Evolutionary conservation across 2,888 invertebrate genomes (phyloP).

Genomic region (Hypomecis punctinalis): DNA sequence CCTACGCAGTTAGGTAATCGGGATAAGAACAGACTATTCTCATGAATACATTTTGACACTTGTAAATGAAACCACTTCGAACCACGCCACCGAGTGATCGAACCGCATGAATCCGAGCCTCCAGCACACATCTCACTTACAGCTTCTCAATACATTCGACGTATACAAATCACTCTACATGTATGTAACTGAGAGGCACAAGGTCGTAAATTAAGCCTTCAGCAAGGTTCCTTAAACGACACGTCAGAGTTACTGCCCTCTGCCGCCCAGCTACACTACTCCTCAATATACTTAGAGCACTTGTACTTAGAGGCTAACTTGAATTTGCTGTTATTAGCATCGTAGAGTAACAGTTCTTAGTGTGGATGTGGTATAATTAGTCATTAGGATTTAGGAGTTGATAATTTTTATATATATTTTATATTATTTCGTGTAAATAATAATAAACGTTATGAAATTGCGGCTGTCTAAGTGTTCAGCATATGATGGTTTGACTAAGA

Average conservation of each 20-base stretch:
- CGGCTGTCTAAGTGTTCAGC: constrained; percentile 4
- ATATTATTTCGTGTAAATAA: constrained; percentile 45
- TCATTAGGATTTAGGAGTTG: constrained; percentile 60
- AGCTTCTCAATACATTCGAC: constrained; percentile 82
- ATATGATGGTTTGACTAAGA: constrained; percentile 5
- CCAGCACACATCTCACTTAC: constrained; percentile 84
- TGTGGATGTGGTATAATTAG: constrained; percentile 78
- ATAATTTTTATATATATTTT: constrained; percentile 38
- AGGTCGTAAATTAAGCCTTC: constrained; percentile 60
- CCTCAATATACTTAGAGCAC: constrained; percentile 76
- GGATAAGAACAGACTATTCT: constrained; percentile 63
- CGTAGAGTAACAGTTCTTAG: constrained; percentile 75
- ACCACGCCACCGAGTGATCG: constrained; percentile 86
- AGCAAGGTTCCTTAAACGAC: constrained; percentile 41
- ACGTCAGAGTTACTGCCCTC: constrained; percentile 71
- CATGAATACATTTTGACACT: constrained; percentile 76
- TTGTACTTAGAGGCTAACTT: constrained; percentile 80
- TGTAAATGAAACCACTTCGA: constrained; percentile 77
- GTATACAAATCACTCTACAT: constrained; percentile 75
- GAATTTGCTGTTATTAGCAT: constrained; percentile 77
- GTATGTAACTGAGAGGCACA: constrained; percentile 80
- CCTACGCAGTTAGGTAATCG: constrained; percentile 60
- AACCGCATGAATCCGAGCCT: constrained; percentile 83
- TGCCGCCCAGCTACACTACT: constrained; percentile 80
- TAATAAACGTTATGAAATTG: constrained; percentile 23